Percentiles rank a stretch among this genome's conserved stretches.
Evolutionary conservation across 2,888 invertebrate genomes (phyloP).

Genomic region (Erebia ligea): DNA sequence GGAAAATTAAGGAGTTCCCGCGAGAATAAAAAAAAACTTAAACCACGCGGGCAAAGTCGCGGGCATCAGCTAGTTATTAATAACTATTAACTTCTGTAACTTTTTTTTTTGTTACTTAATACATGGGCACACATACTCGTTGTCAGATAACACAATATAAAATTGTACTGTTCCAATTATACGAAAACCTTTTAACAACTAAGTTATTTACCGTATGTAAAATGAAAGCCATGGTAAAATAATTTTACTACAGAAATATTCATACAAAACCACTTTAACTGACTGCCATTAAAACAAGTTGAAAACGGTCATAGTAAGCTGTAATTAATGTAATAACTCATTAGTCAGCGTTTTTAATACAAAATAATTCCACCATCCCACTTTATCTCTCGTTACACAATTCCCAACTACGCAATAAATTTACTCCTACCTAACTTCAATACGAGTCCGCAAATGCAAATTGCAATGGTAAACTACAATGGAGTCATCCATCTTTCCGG

Average conservation of each 20-base stretch:
- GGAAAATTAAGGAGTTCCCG: too few relatives aligned
- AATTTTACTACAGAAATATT: not conserved
- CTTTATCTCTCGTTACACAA: constrained; percentile 27
- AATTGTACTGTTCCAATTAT: too few relatives aligned
- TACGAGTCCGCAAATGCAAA: constrained; percentile 38
- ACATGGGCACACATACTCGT: too few relatives aligned
- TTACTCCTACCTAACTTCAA: constrained; percentile 39
- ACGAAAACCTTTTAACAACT: too few relatives aligned
- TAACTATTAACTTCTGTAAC: too few relatives aligned
- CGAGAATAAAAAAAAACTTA: too few relatives aligned
- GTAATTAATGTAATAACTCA: constrained; percentile 25
- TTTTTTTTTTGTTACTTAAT: too few relatives aligned
- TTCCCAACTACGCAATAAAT: constrained; percentile 39
- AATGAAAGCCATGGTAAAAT: not conserved
- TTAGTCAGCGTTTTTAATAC: constrained; percentile 29
- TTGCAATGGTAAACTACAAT: constrained; percentile 40
- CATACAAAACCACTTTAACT: constrained; percentile 14
- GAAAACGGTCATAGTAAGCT: constrained; percentile 12
- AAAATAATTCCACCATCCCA: constrained; percentile 28
- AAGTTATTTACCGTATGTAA: not conserved
- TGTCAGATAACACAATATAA: too few relatives aligned
- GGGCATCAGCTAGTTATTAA: too few relatives aligned
- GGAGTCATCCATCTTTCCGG: constrained; percentile 34
- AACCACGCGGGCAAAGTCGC: too few relatives aligned
- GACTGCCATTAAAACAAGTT: constrained; percentile 21